Evolutionary conservation across 2,113 vertebrate genomes (phyloP).

Genomic region (Nipponia nippon): DNA sequence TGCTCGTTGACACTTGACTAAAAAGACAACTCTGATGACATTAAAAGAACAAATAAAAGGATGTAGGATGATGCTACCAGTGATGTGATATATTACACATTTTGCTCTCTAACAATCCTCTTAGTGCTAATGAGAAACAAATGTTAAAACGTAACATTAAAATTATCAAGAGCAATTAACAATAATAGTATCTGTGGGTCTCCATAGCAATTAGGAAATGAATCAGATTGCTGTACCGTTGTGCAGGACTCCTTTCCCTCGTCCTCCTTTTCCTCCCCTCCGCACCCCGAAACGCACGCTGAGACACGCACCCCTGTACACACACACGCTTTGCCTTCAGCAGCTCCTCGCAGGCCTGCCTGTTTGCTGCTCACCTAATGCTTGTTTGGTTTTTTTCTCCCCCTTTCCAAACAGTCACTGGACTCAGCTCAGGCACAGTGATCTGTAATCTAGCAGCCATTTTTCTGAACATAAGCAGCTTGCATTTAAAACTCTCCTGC

Average conservation of each 20-base stretch:
- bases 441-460: conserved; percentile 75
- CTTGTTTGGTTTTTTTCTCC: conserved; percentile 22
- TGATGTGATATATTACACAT: background rate
- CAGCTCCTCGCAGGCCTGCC: background rate
- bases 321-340: background rate
- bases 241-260: background rate
- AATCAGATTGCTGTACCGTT: background rate
- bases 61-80: background rate
- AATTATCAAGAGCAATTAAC: conserved; percentile 58
- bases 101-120: background rate
- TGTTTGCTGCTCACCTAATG: background rate
- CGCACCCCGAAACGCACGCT: fast-evolving
- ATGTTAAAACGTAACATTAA: background rate
- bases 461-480: conserved; percentile 82
- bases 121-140: conserved; percentile 26
- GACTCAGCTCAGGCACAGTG: conserved; percentile 57
- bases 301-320: fast-evolving
- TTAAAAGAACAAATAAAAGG: background rate
- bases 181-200: conserved; percentile 12
- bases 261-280: background rate
- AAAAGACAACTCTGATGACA: background rate
- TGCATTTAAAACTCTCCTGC: conserved; percentile 80
- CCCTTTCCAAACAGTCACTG: conserved; percentile 31
- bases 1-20: background rate
- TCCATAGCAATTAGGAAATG: conserved; percentile 31